Evolutionary conservation across 2,113 vertebrate genomes (phyloP).

Genomic region (Haemorhous mexicanus): DNA sequence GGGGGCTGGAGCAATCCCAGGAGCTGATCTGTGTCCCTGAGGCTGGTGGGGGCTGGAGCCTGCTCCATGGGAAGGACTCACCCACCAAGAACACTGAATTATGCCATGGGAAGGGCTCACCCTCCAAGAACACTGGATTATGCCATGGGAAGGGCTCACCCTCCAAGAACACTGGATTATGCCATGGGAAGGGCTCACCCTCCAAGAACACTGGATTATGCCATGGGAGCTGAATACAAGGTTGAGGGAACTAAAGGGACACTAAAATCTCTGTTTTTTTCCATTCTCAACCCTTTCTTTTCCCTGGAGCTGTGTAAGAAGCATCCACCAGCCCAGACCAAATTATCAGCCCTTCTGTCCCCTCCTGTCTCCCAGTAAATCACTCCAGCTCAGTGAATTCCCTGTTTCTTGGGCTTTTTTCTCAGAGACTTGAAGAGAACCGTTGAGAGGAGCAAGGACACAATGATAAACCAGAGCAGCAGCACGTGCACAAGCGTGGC

Average conservation of each 20-base stretch:
- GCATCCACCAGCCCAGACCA: not conserved
- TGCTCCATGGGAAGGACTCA: not conserved
- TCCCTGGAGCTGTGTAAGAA: not conserved
- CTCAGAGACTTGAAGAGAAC: not conserved
- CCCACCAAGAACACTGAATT: fast-evolving
- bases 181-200: too few species aligned
- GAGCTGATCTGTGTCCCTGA: not conserved
- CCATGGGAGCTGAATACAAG: fast-evolving
- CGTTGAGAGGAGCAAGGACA: not conserved
- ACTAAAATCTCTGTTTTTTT: not conserved
- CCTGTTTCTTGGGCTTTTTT: not conserved
- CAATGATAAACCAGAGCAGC: not conserved
- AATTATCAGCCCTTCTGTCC: not conserved
- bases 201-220: too few species aligned
- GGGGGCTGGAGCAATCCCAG: not conserved
- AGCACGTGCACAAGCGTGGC: not conserved
- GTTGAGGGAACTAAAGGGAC: not conserved
- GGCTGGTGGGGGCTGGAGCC: not conserved
- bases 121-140: not conserved
- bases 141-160: fast-evolving
- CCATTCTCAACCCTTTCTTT: not conserved
- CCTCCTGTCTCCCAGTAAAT: not conserved
- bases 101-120: not conserved
- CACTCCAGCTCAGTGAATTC: not conserved
- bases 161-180: too few species aligned